Evolutionary conservation across 2,797 vertebrate species (phyloP).

Genomic region (Muscicapa striata): DNA sequence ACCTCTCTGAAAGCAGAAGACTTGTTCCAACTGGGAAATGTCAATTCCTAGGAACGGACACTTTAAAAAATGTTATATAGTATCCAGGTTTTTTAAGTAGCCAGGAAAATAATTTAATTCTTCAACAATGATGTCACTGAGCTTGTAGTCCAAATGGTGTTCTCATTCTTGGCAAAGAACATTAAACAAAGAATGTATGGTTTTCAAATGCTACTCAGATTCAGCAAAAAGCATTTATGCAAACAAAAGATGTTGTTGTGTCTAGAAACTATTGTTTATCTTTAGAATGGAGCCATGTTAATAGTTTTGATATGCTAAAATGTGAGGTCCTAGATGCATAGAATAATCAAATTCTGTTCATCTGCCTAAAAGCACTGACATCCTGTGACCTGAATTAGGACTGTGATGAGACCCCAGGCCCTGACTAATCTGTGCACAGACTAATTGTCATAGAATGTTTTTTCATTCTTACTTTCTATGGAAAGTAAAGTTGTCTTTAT

Average conservation of each 20-base stretch:
- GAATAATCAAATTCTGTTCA: conserved; percentile 15
- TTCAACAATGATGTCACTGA: conserved; percentile 42
- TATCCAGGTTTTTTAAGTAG: conserved; percentile 21
- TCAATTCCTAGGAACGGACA: background rate
- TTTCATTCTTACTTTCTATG: background rate
- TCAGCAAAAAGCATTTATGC: conserved; percentile 35
- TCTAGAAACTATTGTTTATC: conserved; percentile 61
- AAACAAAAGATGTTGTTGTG: conserved; percentile 61
- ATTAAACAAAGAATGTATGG: conserved; percentile 56
- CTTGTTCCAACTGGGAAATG: background rate
- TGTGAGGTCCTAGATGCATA: background rate
- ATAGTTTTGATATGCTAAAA: conserved; percentile 54
- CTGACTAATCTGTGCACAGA: background rate
- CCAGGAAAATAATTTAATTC: conserved; percentile 44
- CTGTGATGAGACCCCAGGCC: background rate
- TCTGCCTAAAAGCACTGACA: background rate
- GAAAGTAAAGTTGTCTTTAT: background rate
- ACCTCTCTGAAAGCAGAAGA: background rate
- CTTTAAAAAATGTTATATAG: background rate
- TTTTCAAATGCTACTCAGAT: conserved; percentile 53
- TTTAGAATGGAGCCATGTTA: conserved; percentile 54
- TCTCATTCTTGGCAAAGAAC: conserved; percentile 64
- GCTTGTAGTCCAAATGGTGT: conserved; percentile 46
- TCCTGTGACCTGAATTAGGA: background rate
- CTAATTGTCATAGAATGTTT: background rate